phyloP scores from a whole-genome alignment of 2,797 vertebrate species.

The Tragopan temminckii region DNA sequence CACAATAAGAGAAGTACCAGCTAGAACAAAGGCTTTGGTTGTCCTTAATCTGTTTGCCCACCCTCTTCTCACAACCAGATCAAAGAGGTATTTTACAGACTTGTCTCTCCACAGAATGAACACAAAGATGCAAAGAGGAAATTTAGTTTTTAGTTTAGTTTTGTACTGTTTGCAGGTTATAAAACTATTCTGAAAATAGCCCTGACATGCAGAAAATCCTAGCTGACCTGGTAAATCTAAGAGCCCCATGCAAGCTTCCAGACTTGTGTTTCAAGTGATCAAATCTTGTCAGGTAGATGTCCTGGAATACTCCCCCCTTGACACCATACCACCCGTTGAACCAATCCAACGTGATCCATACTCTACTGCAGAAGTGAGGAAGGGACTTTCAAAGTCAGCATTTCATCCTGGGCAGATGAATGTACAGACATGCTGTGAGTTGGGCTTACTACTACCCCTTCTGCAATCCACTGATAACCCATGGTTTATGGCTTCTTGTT shows the following conservation, averaged over 20 bases:
- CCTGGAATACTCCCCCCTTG: background rate
- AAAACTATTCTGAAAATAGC: background rate
- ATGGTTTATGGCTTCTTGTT: background rate
- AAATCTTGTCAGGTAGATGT: background rate
- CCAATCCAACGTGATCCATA: background rate
- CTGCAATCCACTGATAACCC: background rate
- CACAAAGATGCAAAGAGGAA: background rate
- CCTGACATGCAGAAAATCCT: background rate
- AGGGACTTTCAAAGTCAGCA: background rate
- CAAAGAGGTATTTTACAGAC: background rate
- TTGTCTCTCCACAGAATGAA: background rate
- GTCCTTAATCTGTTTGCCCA: background rate
- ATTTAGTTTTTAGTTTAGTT: too few relatives aligned
- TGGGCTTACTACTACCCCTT: background rate
- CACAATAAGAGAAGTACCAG: background rate
- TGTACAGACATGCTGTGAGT: background rate
- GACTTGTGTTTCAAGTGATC: background rate
- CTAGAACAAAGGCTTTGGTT: background rate
- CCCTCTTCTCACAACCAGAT: background rate
- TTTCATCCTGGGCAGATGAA: background rate
- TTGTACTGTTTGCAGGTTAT: background rate
- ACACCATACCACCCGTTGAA: background rate
- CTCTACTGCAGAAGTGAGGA: background rate
- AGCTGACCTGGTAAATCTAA: background rate
- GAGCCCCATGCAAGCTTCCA: background rate